Conservation (phyloP, 2,888 invertebrate species). For the Plebejus melissa region DNA sequence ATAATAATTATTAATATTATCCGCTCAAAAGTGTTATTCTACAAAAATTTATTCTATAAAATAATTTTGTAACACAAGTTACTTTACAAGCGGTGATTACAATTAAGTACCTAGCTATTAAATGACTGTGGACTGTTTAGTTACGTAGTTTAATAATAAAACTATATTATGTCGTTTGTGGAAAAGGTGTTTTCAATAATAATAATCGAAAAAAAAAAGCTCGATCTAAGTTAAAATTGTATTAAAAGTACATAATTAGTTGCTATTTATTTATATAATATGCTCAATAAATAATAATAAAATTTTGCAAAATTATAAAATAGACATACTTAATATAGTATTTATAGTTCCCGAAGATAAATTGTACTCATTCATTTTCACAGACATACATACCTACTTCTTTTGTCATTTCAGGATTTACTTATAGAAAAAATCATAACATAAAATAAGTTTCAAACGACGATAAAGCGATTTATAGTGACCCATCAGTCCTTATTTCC, state of each 20-base stretch:
- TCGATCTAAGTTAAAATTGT: neutral
- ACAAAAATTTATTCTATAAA: neutral
- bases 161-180: neutral
- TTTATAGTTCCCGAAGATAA: neutral
- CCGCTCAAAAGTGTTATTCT: neutral
- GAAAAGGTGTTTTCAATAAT: neutral
- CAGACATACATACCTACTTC: neutral
- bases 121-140: conserved; percentile 2
- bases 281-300: neutral
- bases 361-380: conserved; percentile 8
- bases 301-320: neutral
- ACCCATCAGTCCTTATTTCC: neutral
- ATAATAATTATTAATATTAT: neutral
- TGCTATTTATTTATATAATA: too few species aligned
- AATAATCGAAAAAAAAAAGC: neutral
- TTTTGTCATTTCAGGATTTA: neutral
- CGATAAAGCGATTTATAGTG: neutral
- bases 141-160: neutral
- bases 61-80: conserved; percentile 9
- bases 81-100: conserved; percentile 8
- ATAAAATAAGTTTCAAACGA: neutral
- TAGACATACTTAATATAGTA: neutral
- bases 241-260: neutral
- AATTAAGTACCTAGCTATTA: neutral
- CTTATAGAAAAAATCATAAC: neutral